Percentiles rank a stretch among this genome's conserved stretches.
Conservation (phyloP, 2,113 vertebrate genomes). For the Brachypteracias leptosomus region DNA sequence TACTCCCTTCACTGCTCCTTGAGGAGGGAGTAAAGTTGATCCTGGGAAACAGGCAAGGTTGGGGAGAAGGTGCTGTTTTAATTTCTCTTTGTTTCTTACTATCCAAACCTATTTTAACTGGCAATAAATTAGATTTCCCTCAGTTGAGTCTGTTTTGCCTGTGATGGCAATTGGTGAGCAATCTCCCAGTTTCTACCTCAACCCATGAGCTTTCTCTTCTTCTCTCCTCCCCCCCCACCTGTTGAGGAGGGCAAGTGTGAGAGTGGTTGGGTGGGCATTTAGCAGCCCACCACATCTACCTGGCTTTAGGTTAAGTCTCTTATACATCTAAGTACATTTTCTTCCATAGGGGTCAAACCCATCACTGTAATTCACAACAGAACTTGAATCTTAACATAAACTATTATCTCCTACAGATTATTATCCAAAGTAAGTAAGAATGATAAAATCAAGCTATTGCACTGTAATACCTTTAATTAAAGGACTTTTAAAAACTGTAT, state of each 20-base stretch:
- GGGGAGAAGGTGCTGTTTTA: rapidly evolving
- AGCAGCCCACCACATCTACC: not conserved
- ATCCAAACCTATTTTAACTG: not conserved
- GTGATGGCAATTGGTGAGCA: rapidly evolving
- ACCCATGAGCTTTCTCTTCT: not conserved
- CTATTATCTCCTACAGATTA: not conserved
- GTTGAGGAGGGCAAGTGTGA: not conserved
- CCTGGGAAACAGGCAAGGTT: not conserved
- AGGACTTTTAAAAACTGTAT: not conserved
- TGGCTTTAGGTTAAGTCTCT: not conserved
- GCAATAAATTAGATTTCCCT: not conserved
- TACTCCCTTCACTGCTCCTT: rapidly evolving
- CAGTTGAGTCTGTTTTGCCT: rapidly evolving
- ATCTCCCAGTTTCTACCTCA: rapidly evolving
- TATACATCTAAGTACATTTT: not conserved
- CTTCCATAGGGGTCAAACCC: not conserved
- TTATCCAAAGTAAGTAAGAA: not conserved
- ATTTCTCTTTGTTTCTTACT: not conserved
- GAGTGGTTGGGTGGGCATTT: not conserved
- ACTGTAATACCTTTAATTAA: not conserved
- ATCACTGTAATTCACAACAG: not conserved
- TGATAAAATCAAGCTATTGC: not conserved
- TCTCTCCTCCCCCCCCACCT: not conserved
- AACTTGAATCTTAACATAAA: rapidly evolving
- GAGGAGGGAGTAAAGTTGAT: rapidly evolving